These are phyloP conservation scores for Phalacrocorax carbo DNA, from an alignment of 2,113 vertebrate genomes.

Conservation along the genomic window DNA sequence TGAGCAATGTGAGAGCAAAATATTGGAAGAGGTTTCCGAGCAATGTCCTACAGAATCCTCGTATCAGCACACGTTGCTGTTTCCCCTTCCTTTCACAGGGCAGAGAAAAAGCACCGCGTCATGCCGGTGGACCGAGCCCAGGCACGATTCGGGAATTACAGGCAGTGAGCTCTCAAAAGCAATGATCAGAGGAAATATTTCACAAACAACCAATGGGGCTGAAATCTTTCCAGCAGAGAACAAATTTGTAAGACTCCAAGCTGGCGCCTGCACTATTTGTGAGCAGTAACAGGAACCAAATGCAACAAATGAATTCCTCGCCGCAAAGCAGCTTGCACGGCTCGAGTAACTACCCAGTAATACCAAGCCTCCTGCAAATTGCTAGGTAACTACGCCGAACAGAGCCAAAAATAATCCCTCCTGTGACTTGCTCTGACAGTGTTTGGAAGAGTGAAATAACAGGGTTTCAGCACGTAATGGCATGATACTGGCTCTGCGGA, in stretches of 20 bases:
- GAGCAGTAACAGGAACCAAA: conserved; percentile 32
- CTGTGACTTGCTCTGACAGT: background rate
- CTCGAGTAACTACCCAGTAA: background rate
- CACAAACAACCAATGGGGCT: background rate
- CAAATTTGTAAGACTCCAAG: conserved; percentile 17
- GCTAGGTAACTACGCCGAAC: conserved; percentile 28
- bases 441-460: conserved; percentile 4
- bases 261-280: background rate
- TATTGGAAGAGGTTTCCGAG: background rate
- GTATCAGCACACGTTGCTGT: accelerated
- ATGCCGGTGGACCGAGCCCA: background rate
- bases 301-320: background rate
- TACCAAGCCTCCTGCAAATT: conserved; percentile 27
- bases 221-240: conserved; percentile 33
- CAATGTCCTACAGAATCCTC: background rate
- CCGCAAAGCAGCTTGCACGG: background rate
- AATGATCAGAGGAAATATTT: conserved; percentile 24
- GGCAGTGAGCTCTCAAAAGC: background rate
- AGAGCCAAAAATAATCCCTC: conserved; percentile 34
- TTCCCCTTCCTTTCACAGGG: background rate
- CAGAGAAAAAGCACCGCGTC: background rate
- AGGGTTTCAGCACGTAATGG: background rate
- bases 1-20: background rate
- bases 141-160: background rate
- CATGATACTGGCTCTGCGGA: accelerated